These are phyloP conservation scores for Tenebrio molitor DNA, from an alignment of 1,140 invertebrate genomes.

Conservation along the genomic window DNA sequence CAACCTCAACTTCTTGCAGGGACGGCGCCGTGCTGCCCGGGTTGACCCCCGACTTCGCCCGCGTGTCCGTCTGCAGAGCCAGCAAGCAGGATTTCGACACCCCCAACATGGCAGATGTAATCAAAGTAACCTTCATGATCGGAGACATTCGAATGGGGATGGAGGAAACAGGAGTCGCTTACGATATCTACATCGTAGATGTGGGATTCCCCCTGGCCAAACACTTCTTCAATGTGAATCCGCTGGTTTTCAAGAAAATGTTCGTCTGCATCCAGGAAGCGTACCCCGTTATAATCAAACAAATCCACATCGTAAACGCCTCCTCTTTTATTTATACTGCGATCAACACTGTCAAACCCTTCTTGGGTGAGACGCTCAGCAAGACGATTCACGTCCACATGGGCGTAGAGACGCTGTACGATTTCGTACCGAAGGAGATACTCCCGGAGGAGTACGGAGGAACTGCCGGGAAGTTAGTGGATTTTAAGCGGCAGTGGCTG, in stretches of 20 bases:
- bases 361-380: slow-evolving; percentile 82
- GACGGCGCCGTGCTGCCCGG: background rate
- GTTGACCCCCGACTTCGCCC: background rate
- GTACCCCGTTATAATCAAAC: slow-evolving; percentile 78
- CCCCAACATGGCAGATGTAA: slow-evolving; percentile 74
- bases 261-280: slow-evolving; percentile 71
- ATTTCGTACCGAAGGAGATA: slow-evolving; percentile 72
- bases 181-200: slow-evolving; percentile 83
- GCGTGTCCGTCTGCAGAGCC: background rate
- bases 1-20: background rate
- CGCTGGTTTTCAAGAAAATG: slow-evolving; percentile 80
- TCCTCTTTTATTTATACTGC: slow-evolving; percentile 74
- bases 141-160: slow-evolving; percentile 80
- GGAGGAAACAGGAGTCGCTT: slow-evolving; percentile 79
- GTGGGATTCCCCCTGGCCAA: slow-evolving; percentile 77
- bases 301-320: slow-evolving; percentile 78
- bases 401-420: slow-evolving; percentile 71
- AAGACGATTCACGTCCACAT: slow-evolving; percentile 77
- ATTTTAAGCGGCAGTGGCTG: slow-evolving; percentile 70
- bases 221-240: slow-evolving; percentile 81
- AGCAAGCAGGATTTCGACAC: slow-evolving; percentile 69
- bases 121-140: slow-evolving; percentile 84
- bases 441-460: slow-evolving; percentile 77
- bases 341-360: slow-evolving; percentile 72
- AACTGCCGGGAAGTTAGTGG: slow-evolving; percentile 68